Evolutionary conservation across 2,113 vertebrate genomes (phyloP).

Genomic region (Picathartes gymnocephalus): DNA sequence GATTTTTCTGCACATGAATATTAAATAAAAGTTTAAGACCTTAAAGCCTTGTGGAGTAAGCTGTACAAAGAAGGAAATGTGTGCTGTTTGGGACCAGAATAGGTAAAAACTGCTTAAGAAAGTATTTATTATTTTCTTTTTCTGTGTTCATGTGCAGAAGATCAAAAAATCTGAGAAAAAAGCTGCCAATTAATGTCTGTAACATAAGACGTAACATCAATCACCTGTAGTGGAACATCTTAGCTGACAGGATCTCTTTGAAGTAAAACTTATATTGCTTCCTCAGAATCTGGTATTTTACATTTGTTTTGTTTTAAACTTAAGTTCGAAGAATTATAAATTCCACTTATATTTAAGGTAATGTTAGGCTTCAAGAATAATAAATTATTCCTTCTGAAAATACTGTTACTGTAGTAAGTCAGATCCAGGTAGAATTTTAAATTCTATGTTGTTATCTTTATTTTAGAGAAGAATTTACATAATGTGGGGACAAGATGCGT

Average conservation of each 20-base stretch:
- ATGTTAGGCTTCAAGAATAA: neutral
- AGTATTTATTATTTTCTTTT: neutral
- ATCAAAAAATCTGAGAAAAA: neutral
- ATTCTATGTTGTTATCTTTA: neutral
- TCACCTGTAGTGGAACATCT: neutral
- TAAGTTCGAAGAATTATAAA: neutral
- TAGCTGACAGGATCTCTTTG: neutral
- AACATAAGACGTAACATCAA: neutral
- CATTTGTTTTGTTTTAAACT: neutral
- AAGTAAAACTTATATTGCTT: neutral
- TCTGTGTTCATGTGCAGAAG: neutral
- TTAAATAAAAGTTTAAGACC: neutral
- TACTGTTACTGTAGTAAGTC: neutral
- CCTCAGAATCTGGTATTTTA: neutral
- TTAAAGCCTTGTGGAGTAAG: neutral
- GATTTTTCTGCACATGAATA: neutral
- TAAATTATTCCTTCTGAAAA: neutral
- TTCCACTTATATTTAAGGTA: neutral
- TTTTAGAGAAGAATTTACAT: neutral
- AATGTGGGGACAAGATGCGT: neutral
- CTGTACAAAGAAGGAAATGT: neutral
- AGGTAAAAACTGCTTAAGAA: neutral
- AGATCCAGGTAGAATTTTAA: neutral
- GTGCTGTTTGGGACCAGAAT: neutral
- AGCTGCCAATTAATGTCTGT: neutral